Conservation (phyloP, 1,140 invertebrate genomes). For the Vanessa atalanta region DNA sequence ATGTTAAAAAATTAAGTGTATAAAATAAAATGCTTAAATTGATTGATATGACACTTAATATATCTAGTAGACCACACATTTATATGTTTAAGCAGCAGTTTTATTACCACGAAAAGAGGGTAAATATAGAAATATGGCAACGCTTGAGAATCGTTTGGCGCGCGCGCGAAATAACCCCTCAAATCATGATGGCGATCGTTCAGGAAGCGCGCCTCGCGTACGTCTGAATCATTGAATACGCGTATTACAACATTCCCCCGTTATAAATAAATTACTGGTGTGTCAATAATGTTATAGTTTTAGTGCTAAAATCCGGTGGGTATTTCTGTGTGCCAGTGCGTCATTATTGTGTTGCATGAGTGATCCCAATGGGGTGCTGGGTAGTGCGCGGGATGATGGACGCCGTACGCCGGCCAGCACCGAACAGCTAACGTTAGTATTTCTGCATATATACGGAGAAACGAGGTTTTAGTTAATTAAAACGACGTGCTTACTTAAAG, state of each 20-base stretch:
- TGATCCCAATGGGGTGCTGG: constrained; percentile 65
- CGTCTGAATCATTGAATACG: constrained; percentile 38
- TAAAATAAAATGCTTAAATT: no score
- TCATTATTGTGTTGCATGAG: constrained; percentile 72
- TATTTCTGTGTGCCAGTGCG: constrained; percentile 59
- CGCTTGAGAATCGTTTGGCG: constrained; percentile 60
- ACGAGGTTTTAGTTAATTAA: neutral
- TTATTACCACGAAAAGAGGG: constrained; percentile 28
- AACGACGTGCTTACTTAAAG: neutral
- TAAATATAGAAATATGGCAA: constrained; percentile 42
- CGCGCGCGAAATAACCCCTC: constrained; percentile 71
- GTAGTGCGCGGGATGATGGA: constrained; percentile 67
- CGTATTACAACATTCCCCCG: constrained; percentile 14
- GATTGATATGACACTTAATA: no score
- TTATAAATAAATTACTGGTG: constrained; percentile 37
- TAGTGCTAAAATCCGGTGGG: constrained; percentile 48
- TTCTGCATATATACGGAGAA: neutral
- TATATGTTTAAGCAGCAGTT: neutral
- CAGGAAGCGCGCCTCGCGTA: constrained; percentile 62
- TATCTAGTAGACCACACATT: neutral
- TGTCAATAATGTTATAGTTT: constrained; percentile 70
- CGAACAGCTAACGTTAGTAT: constrained; percentile 76
- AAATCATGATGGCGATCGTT: constrained; percentile 70
- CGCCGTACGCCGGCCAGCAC: constrained; percentile 73
- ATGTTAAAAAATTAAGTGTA: no score